These are phyloP conservation scores for Cyprinodon variegatus DNA, from an alignment of 2,113 vertebrate genomes.

Conservation along the genomic window DNA sequence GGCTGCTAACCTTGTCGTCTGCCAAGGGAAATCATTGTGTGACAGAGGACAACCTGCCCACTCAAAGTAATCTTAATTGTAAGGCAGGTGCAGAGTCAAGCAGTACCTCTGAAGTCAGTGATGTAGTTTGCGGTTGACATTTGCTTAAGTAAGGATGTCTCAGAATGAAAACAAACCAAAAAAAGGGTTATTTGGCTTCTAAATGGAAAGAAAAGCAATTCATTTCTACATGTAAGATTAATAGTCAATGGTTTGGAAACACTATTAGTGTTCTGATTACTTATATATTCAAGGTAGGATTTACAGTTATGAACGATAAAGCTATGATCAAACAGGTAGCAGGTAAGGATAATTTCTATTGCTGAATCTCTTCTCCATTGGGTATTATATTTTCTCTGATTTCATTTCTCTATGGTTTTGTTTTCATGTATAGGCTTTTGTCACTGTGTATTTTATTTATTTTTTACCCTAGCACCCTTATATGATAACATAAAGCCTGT, in stretches of 20 bases:
- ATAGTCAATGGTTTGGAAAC: neutral
- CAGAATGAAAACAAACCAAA: neutral
- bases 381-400: constrained; percentile 1
- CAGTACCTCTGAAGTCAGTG: constrained; percentile 8
- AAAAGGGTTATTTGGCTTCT: neutral
- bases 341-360: neutral
- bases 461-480: neutral
- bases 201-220: neutral
- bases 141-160: neutral
- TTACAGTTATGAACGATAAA: neutral
- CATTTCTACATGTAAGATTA: neutral
- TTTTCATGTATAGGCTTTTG: neutral
- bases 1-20: constrained; percentile 5
- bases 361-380: neutral
- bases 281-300: neutral
- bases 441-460: neutral
- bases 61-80: constrained; percentile 13
- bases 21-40: constrained; percentile 25
- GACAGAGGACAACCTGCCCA: constrained; percentile 15
- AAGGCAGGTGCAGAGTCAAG: constrained; percentile 1
- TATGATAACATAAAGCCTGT: neutral
- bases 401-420: constrained; percentile 7
- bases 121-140: neutral
- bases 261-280: neutral
- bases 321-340: neutral